Conservation (phyloP, 2,888 invertebrate species). For the Pharmacophagus antenor region DNA sequence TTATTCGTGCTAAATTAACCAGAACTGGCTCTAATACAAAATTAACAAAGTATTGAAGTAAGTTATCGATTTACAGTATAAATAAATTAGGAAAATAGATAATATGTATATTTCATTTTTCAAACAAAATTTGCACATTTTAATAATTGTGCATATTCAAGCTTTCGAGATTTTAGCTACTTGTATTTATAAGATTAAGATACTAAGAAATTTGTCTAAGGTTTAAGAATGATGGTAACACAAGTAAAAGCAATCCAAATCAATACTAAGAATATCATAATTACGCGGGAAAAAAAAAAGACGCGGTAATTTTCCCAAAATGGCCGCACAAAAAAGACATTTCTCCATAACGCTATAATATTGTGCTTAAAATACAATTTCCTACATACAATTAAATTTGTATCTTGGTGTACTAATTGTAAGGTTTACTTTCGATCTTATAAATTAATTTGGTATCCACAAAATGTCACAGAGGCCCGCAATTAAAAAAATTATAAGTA, state of each 20-base stretch:
- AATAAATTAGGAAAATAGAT: too few relatives aligned
- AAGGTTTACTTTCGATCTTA: slow-evolving; percentile 12
- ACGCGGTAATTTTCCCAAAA: slow-evolving; percentile 46
- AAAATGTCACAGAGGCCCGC: slow-evolving; percentile 37
- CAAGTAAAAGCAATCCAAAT: slow-evolving; percentile 26
- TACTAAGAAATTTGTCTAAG: too few relatives aligned
- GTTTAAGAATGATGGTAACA: background rate
- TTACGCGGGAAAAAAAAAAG: slow-evolving; percentile 39
- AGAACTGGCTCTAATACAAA: too few relatives aligned
- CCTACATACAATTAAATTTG: background rate
- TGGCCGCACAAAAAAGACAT: slow-evolving; percentile 39
- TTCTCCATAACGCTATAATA: slow-evolving; percentile 37
- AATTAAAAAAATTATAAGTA: slow-evolving; percentile 51
- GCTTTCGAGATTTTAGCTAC: too few relatives aligned
- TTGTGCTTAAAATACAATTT: slow-evolving; percentile 29
- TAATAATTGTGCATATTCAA: too few relatives aligned
- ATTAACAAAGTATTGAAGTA: too few relatives aligned
- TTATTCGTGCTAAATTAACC: too few relatives aligned
- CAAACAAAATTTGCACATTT: too few relatives aligned
- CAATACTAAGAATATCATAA: slow-evolving; percentile 42
- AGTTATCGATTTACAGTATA: too few relatives aligned
- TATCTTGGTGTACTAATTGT: background rate
- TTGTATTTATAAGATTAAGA: too few relatives aligned
- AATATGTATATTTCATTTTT: too few relatives aligned
- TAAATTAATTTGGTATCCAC: slow-evolving; percentile 34